Base-by-base conservation (phyloP, 2,113 vertebrate species). In the Aegithalos caudatus region DNA sequence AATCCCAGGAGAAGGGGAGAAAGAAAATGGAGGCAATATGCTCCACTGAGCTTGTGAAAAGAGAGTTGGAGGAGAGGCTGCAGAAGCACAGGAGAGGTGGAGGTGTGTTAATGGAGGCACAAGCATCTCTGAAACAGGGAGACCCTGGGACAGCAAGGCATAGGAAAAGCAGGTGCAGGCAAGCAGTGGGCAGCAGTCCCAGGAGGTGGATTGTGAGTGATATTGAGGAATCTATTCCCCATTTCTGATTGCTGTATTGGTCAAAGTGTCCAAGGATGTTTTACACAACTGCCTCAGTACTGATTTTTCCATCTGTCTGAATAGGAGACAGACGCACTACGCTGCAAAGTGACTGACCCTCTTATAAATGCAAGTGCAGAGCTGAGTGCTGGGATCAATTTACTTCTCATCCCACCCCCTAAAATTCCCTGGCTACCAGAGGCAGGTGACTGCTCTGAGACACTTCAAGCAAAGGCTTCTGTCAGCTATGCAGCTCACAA, bases 21-120 rank as follows among this genome's bases (percentile, higher is more conserved):
- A 35, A 17, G 44, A 48, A 91, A 91, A 64, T 47, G 9, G 60
- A 71, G 7, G 20, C 13, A 35, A 44, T 38, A 56, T 11, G 14
- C 61, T 40, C 45, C 25, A 47, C 6, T 19, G 25, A 92, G n/a
- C 51, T 81, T 64, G 79, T 53, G 42, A n/a, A 47, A 67, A 73
- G 9, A 5, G 9, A 53, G 14, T 7, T 66, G 47, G 40, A 64
- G 40, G 16, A 60, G n/a, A 79, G 61, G 12, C 2, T 74, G 64
- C 44, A 81, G 80, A 78, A 88, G 24, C 27, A 44, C 33, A 56
- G 28, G 24, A 50, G 37, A 44, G n/a, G 10, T 37, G 37, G 28
- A 79, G 10, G 12, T 35, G 12, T 50, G 27, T 15, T 1, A 0
- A 0, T 18, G 29, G 14, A 21, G 48, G 9, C 35, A 15, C 0